Evolutionary conservation across 2,113 vertebrate species (phyloP), one percentile per base, ranked within the genome.

Genomic region (Heliornis fulica): DNA sequence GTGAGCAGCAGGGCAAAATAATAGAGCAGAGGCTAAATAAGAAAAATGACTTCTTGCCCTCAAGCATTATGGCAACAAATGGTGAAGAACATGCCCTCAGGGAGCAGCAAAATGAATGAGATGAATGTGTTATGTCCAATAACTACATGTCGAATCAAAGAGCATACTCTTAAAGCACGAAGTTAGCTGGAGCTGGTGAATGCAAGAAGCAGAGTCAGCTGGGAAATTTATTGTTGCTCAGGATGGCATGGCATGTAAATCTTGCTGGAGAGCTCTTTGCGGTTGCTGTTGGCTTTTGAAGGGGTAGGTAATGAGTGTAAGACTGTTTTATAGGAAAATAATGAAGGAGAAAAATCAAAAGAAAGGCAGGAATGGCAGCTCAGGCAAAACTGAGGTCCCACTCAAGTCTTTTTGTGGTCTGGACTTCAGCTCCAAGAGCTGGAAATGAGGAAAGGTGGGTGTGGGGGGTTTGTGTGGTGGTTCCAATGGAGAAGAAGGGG

Each of bases 41-140:
- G 93, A 96, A 93, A 93, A 96, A 96, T 94, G 0, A 83, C 90
- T 95, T 88, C 56, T 94, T 89, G 88, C 90, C 96, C 80, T 96
- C 43, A 1, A 96, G 94, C 92, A 91, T 97, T 96, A 94, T 84
- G 86, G 78, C 91, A 97, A 77, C 83, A 91, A 97, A 97, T 94
- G 86, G 93, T 94, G 95, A 94, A 86, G 93, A 96, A 96, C 69
- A 65, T 48, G 46, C 51, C 96, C 94, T 75, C 1, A 1, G 96
- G 94, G 93, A 96, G 59, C 3, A 29, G 80, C 0, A 1, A 83
- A 92, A 90, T 89, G 93, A 89, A 70, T 46, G 72, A 96, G 93
- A 95, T 92, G 93, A 94, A 97, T 94, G 93, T 34, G 71, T 92
- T 87, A 97, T 97, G 91, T 43, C 89, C 91, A 90, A 94, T 92